Evolutionary conservation across 2,888 invertebrate genomes (phyloP).

Genomic region (Cephalotes varians): DNA sequence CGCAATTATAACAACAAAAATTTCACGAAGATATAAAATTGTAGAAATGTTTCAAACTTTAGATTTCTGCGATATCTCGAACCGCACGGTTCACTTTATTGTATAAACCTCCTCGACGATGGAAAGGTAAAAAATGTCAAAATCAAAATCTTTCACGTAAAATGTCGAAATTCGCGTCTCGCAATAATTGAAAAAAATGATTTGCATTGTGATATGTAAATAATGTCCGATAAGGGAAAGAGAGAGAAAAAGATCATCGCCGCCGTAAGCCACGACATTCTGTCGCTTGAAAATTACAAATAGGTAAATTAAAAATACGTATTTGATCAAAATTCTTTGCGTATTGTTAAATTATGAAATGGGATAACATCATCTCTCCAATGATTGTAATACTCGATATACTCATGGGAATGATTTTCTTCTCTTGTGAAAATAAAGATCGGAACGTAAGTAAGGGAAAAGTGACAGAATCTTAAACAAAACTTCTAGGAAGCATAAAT

Average conservation of each 20-base stretch:
- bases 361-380: no score
- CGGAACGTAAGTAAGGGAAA: not conserved
- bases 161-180: not conserved
- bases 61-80: slow-evolving; percentile 31
- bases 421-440: not conserved
- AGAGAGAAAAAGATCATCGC: not conserved
- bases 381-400: not conserved
- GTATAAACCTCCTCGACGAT: not conserved
- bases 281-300: not conserved
- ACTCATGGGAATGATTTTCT: not conserved
- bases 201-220: not conserved
- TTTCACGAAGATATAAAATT: no score
- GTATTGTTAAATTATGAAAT: not conserved
- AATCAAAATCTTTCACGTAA: slow-evolving; percentile 27
- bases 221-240: slow-evolving; percentile 1
- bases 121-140: slow-evolving; percentile 15
- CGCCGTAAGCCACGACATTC: not conserved
- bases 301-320: not conserved
- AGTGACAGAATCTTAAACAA: not conserved
- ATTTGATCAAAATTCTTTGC: not conserved
- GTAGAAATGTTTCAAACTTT: not conserved
- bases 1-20: no score
- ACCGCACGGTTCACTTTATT: slow-evolving; percentile 13
- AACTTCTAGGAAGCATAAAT: not conserved
- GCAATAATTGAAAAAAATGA: not conserved